phyloP scores from a whole-genome alignment of 1,140 invertebrate species.

The Ctenoplectra terminalis region DNA sequence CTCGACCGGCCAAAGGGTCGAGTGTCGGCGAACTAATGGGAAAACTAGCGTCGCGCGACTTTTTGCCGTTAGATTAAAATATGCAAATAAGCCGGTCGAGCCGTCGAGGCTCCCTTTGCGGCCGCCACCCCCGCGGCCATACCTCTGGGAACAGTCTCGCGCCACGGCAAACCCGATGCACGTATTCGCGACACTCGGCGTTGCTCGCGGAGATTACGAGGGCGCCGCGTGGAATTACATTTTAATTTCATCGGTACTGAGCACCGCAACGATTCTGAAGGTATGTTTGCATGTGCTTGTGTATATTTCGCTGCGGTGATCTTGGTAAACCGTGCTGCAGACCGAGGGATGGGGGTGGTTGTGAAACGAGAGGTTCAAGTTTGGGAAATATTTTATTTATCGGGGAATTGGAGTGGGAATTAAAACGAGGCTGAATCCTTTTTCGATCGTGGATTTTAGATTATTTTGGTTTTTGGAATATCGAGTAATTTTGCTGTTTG shows the following conservation, averaged over 20 bases:
- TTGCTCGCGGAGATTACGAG: constrained; percentile 65
- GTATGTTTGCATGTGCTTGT: not conserved
- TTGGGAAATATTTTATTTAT: too few species aligned
- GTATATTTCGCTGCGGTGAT: not conserved
- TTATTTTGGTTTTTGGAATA: too few species aligned
- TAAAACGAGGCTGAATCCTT: too few species aligned
- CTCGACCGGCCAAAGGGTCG: too few species aligned
- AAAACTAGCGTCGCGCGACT: constrained; percentile 56
- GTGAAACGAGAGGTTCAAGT: too few species aligned
- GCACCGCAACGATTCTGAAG: not conserved
- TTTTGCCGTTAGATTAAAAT: constrained; percentile 70
- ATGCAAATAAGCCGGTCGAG: constrained; percentile 63
- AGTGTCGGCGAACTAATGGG: constrained; percentile 49
- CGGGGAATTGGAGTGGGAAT: too few species aligned
- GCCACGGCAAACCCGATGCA: constrained; percentile 35
- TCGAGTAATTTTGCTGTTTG: too few species aligned
- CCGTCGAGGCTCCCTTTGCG: constrained; percentile 41
- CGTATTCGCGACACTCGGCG: constrained; percentile 50
- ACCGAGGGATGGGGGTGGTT: too few species aligned
- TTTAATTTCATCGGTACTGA: constrained; percentile 68
- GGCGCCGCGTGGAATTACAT: constrained; percentile 63
- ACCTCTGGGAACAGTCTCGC: constrained; percentile 14
- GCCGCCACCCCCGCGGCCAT: not conserved
- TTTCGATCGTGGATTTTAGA: too few species aligned
- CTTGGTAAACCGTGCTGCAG: not conserved